phyloP scores from a whole-genome alignment of 2,888 invertebrate genomes.

The Bugula neritina region DNA sequence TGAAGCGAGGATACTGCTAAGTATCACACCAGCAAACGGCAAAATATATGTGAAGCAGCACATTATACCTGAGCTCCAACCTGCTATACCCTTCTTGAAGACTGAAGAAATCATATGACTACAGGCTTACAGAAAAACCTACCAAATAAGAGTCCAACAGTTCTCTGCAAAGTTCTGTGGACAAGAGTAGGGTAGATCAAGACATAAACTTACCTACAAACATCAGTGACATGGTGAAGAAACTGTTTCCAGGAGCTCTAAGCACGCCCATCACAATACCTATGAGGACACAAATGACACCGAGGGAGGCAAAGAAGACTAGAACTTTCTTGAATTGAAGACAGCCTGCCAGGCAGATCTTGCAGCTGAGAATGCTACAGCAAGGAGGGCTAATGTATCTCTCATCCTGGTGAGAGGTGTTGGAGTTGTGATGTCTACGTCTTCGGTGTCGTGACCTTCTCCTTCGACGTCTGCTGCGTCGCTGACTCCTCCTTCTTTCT shows the following conservation, averaged over 20 bases:
- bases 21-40: too few relatives aligned
- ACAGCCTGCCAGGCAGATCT: constrained; percentile 1
- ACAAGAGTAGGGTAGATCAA: too few relatives aligned
- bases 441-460: background rate
- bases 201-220: constrained; percentile 50
- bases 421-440: background rate
- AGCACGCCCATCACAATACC: constrained; percentile 49
- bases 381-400: background rate
- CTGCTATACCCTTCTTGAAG: too few relatives aligned
- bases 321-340: constrained; percentile 46
- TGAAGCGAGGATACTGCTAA: too few relatives aligned
- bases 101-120: too few relatives aligned
- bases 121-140: too few relatives aligned
- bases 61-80: too few relatives aligned
- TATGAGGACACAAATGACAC: constrained; percentile 49
- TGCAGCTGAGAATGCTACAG: constrained; percentile 18
- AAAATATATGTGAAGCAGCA: too few relatives aligned
- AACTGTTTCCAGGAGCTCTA: constrained; percentile 42
- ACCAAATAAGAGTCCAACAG: too few relatives aligned
- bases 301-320: constrained; percentile 45
- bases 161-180: too few relatives aligned
- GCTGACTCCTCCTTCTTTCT: background rate
- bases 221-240: constrained; percentile 49
- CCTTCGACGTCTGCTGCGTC: background rate
- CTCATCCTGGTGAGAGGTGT: background rate